These are phyloP conservation scores for Lutjanus argentimaculatus DNA, from an alignment of 2,797 vertebrate genomes.

Conservation along the genomic window DNA sequence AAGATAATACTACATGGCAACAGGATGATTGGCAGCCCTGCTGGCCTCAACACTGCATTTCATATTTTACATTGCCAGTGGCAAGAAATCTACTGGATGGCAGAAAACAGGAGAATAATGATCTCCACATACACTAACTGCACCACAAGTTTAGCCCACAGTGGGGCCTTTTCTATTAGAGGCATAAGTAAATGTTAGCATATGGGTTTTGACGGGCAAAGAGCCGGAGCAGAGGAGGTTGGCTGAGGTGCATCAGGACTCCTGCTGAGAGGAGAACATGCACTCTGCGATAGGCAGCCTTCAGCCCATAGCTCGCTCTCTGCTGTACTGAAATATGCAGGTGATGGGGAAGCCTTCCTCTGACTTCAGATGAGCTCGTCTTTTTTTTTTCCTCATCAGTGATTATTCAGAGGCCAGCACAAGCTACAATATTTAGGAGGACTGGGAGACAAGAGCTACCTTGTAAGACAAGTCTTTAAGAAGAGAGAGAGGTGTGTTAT, in stretches of 20 bases:
- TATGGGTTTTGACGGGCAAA: neutral
- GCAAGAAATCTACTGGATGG: constrained; percentile 14
- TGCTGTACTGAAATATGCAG: constrained; percentile 45
- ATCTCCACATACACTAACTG: constrained; percentile 8
- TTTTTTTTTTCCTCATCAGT: constrained; percentile 2
- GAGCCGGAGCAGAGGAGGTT: neutral
- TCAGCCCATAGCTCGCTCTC: constrained; percentile 12
- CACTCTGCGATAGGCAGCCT: constrained; percentile 34
- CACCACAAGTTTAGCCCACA: constrained; percentile 9
- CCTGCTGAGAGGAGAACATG: constrained; percentile 19
- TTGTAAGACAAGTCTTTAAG: constrained; percentile 1
- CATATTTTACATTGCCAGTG: constrained; percentile 26
- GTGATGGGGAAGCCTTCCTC: constrained; percentile 10
- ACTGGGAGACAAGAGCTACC: neutral
- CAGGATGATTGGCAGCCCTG: neutral
- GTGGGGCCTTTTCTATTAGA: constrained; percentile 13
- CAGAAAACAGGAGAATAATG: constrained; percentile 15
- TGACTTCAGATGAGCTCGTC: constrained; percentile 36
- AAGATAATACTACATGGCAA: neutral
- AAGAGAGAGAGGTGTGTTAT: neutral
- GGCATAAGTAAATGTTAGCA: constrained; percentile 24
- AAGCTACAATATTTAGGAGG: constrained; percentile 12
- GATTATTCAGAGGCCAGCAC: neutral
- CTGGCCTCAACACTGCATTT: neutral
- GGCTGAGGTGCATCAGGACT: constrained; percentile 21